These are phyloP conservation scores for Conus canariensis DNA, from an alignment of 2,888 invertebrate genomes.

Conservation along the genomic window DNA sequence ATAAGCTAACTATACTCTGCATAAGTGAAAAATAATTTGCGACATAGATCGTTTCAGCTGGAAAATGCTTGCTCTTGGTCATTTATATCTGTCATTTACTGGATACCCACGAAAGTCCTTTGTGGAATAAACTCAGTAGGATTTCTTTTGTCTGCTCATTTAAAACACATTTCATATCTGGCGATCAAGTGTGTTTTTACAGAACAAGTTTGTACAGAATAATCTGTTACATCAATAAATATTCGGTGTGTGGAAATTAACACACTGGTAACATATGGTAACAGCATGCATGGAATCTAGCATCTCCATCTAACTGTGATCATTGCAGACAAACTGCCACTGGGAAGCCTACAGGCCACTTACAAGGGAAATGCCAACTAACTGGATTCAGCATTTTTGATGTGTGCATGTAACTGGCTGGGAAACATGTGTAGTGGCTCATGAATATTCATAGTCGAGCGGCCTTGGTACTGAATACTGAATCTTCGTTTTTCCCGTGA, in stretches of 20 bases:
- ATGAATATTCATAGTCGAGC: neutral
- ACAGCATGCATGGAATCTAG: neutral
- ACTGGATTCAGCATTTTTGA: neutral
- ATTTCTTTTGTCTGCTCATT: too few relatives aligned
- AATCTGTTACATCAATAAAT: too few relatives aligned
- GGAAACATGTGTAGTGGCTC: neutral
- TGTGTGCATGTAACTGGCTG: neutral
- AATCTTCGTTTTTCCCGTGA: neutral
- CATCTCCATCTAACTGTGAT: neutral
- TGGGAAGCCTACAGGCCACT: neutral
- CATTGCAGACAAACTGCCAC: neutral
- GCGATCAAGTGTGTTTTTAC: neutral
- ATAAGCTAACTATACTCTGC: too few relatives aligned
- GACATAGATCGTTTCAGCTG: too few relatives aligned
- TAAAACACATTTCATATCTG: neutral
- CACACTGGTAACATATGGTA: too few relatives aligned
- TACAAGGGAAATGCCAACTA: neutral
- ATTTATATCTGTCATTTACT: too few relatives aligned
- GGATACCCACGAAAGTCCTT: too few relatives aligned
- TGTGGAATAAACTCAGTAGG: too few relatives aligned
- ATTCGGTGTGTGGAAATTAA: too few relatives aligned
- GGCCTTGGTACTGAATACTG: neutral
- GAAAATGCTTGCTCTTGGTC: too few relatives aligned
- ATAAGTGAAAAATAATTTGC: too few relatives aligned
- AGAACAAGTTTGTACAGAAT: too few relatives aligned